phyloP scores from a whole-genome alignment of 92 coral and sea anemone species.

The Umimayanthus chanpuru region DNA sequence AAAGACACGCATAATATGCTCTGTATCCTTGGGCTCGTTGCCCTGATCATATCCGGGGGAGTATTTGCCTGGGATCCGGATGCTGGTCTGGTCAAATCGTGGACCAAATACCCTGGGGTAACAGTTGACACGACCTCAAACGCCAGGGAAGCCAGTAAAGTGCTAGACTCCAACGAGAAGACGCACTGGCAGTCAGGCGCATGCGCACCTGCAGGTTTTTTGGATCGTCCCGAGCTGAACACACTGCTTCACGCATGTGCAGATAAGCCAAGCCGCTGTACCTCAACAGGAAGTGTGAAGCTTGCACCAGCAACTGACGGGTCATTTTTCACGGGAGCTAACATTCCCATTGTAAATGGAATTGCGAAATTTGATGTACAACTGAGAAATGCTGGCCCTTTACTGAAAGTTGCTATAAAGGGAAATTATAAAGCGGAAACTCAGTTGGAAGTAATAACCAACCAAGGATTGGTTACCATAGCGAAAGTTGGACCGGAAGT shows the following conservation, averaged over 20 bases:
- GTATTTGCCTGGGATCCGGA: constrained; percentile 12
- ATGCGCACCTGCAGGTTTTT: constrained; percentile 5
- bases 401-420: background rate
- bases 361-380: background rate
- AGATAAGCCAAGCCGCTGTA: constrained; percentile 17
- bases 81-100: constrained; percentile 18
- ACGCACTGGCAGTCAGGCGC: constrained; percentile 31
- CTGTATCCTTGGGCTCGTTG: background rate
- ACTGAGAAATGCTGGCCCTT: background rate
- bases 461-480: background rate
- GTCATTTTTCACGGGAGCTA: background rate
- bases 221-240: constrained; percentile 3
- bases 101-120: constrained; percentile 20
- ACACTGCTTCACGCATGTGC: constrained; percentile 17
- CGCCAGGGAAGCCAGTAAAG: background rate
- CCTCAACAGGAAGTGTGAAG: background rate
- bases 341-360: background rate
- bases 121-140: background rate
- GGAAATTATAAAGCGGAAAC: background rate
- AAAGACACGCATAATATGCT: background rate
- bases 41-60: background rate
- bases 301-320: constrained; percentile 11
- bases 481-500: constrained; percentile 10
- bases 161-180: constrained; percentile 12
- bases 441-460: background rate